Evolutionary conservation across 2,113 vertebrate species (phyloP).

Genomic region (Delphinapterus leucas): DNA sequence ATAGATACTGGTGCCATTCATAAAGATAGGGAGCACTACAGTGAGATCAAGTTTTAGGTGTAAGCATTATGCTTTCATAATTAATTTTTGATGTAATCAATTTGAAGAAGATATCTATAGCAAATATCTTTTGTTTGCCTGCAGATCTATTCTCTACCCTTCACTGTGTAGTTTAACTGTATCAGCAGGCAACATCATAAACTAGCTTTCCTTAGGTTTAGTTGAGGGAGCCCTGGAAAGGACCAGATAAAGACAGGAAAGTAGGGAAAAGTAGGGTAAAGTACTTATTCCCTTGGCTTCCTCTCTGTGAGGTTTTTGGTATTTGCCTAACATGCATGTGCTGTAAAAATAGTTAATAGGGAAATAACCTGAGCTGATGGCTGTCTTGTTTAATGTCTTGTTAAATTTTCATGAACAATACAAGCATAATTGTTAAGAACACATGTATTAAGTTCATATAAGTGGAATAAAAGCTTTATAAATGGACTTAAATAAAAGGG

Average conservation of each 20-base stretch:
- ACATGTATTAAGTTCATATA: conserved; percentile 91
- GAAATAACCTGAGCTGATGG: conserved; percentile 90
- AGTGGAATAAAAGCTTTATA: conserved; percentile 93
- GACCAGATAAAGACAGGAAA: neutral
- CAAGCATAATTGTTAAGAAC: conserved; percentile 91
- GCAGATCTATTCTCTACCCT: neutral
- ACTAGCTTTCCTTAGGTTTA: neutral
- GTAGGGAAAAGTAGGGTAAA: neutral
- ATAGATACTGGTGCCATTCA: neutral
- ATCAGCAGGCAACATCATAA: neutral
- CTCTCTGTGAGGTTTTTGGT: conserved; percentile 76
- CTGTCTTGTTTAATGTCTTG: conserved; percentile 91
- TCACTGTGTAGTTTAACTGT: neutral
- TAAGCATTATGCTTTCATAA: neutral
- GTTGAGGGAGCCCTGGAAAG: neutral
- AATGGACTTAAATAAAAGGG: conserved; percentile 82
- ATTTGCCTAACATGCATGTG: conserved; percentile 90
- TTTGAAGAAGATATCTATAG: neutral
- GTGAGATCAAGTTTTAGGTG: neutral
- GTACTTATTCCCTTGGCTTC: neutral
- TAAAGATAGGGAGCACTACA: neutral
- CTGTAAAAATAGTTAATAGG: conserved; percentile 91
- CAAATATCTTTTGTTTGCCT: neutral
- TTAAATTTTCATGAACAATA: conserved; percentile 90
- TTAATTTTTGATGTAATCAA: neutral